Evolutionary conservation across 2,888 invertebrate genomes (phyloP).

Genomic region (Tetragonisca angustula): DNA sequence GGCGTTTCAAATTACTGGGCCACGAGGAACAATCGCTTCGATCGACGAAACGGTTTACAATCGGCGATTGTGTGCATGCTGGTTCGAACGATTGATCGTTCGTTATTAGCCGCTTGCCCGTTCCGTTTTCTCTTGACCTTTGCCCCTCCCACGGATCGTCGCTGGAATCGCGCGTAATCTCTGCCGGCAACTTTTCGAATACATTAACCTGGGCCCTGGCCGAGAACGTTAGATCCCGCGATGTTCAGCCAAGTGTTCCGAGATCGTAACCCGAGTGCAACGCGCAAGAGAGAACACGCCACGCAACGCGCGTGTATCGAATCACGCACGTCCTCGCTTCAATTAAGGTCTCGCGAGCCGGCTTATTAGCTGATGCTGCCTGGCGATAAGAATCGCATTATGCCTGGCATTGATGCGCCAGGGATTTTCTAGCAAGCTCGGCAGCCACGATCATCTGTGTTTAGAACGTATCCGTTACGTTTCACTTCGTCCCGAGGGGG

Average conservation of each 20-base stretch:
- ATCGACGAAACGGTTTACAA: neutral
- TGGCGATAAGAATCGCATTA: slow-evolving; percentile 41
- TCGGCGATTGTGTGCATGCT: slow-evolving; percentile 13
- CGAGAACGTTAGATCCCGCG: neutral
- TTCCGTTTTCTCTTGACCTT: slow-evolving; percentile 23
- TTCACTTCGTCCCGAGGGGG: neutral
- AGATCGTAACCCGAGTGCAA: slow-evolving; percentile 29
- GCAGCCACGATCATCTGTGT: neutral
- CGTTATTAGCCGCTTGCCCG: neutral
- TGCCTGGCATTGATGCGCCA: no score
- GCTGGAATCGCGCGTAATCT: neutral
- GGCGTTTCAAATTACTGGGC: slow-evolving; percentile 6
- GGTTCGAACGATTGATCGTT: slow-evolving; percentile 15
- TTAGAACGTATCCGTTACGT: neutral
- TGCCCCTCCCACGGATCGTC: neutral
- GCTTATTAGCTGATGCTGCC: slow-evolving; percentile 50
- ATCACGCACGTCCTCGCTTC: slow-evolving; percentile 52
- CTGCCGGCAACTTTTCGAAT: neutral
- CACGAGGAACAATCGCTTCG: slow-evolving; percentile 18
- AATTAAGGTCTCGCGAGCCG: slow-evolving; percentile 55
- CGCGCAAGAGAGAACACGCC: slow-evolving; percentile 21
- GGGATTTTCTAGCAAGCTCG: neutral
- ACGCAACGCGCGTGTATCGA: slow-evolving; percentile 20
- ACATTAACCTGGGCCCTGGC: neutral
- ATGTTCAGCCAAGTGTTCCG: slow-evolving; percentile 45